Conservation (phyloP, 2,888 invertebrate species). For the Trichopoda pennipes region DNA sequence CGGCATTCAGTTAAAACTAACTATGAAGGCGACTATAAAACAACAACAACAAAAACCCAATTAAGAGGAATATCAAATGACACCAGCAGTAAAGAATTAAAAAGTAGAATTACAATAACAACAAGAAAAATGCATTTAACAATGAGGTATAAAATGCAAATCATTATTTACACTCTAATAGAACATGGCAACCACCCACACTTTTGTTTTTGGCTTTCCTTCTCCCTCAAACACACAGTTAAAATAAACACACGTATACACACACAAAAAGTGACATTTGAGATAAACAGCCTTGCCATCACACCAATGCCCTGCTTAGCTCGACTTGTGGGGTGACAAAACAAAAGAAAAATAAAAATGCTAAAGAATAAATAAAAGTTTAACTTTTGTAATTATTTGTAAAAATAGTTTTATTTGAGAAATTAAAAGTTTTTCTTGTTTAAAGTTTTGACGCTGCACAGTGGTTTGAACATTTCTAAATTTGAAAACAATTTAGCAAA, state of each 20-base stretch:
- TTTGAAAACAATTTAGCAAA: too few relatives aligned
- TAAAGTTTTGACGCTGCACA: slow-evolving; percentile 10
- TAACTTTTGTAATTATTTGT: slow-evolving; percentile 66
- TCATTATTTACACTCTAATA: slow-evolving; percentile 50
- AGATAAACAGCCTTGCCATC: slow-evolving; percentile 36
- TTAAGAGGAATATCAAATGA: slow-evolving; percentile 60
- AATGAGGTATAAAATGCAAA: slow-evolving; percentile 38
- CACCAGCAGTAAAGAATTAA: slow-evolving; percentile 24
- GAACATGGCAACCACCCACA: slow-evolving; percentile 30
- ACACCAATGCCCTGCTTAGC: slow-evolving; percentile 30
- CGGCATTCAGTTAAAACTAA: slow-evolving; percentile 50
- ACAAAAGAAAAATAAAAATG: not conserved
- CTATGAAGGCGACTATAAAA: slow-evolving; percentile 26
- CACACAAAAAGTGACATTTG: slow-evolving; percentile 13
- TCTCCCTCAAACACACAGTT: not conserved
- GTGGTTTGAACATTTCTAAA: too few relatives aligned
- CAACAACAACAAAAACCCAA: slow-evolving; percentile 6
- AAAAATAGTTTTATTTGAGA: slow-evolving; percentile 65
- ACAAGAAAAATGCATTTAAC: slow-evolving; percentile 24
- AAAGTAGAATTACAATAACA: slow-evolving; percentile 11
- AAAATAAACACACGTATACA: not conserved
- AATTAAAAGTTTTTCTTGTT: slow-evolving; percentile 62
- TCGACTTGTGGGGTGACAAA: slow-evolving; percentile 30
- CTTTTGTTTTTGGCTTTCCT: not conserved
- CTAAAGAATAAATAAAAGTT: slow-evolving; percentile 43